Conservation (phyloP, 2,113 vertebrate species). For the Camelus bactrianus region DNA sequence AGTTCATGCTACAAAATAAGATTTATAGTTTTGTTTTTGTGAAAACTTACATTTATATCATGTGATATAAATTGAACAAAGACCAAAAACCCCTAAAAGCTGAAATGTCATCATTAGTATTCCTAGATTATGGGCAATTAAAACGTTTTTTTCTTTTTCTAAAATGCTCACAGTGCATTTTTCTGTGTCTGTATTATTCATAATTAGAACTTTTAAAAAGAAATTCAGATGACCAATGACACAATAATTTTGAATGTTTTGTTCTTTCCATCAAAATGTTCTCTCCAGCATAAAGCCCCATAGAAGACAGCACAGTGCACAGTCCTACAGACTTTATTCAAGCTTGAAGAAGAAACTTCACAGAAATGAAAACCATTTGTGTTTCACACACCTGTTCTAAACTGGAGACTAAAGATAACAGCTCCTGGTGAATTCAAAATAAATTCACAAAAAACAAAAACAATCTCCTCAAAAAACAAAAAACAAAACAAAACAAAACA, state of each 20-base stretch:
- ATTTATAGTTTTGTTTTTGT: background rate
- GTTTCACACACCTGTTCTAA: background rate
- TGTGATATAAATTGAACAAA: background rate
- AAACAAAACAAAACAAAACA: too few relatives aligned
- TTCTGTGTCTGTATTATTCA: background rate
- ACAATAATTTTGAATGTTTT: background rate
- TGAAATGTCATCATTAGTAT: background rate
- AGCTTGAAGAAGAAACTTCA: background rate
- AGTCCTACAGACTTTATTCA: background rate
- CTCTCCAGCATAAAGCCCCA: background rate
- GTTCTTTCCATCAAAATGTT: background rate
- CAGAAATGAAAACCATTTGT: background rate
- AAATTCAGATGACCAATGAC: background rate
- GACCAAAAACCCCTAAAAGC: background rate
- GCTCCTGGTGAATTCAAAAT: background rate
- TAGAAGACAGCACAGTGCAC: background rate
- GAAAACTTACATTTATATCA: background rate
- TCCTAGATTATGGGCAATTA: background rate
- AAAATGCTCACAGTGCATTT: background rate
- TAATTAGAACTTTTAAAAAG: background rate
- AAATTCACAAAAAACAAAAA: background rate
- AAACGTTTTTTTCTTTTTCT: background rate
- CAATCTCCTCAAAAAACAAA: background rate
- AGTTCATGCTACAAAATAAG: background rate
- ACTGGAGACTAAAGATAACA: background rate